Evolutionary conservation across 92 coral and sea anemone species (phyloP).

Genomic region (Muricea muricata): DNA sequence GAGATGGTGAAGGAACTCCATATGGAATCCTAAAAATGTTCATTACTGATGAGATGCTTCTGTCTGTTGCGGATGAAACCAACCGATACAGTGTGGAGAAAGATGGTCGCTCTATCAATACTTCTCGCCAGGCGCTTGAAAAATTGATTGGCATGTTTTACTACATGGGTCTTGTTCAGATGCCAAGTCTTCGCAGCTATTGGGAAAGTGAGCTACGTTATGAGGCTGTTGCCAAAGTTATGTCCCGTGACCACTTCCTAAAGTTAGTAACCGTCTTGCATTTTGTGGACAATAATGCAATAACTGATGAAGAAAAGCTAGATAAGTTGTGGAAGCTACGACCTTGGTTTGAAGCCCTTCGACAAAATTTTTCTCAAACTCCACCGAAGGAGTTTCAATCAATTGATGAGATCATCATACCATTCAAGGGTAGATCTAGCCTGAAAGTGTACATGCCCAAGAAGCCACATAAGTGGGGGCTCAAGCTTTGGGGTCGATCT

Average conservation of each 20-base stretch:
- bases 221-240: neutral
- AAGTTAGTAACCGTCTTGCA: neutral
- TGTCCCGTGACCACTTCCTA: slow-evolving; percentile 9
- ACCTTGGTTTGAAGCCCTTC: too few species aligned
- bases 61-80: too few species aligned
- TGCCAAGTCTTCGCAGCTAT: neutral
- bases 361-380: too few species aligned
- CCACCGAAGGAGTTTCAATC: too few species aligned
- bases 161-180: neutral
- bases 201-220: neutral
- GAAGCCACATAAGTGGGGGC: slow-evolving; percentile 2
- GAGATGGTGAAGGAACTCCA: too few species aligned
- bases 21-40: too few species aligned
- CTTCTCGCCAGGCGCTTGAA: neutral
- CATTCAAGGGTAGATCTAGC: neutral
- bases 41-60: too few species aligned
- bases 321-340: too few species aligned
- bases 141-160: too few species aligned
- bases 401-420: neutral
- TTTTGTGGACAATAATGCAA: neutral
- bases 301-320: too few species aligned
- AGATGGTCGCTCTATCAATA: neutral
- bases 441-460: slow-evolving; percentile 1
- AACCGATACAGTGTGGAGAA: slow-evolving; percentile 7
- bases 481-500: slow-evolving; percentile 11